phyloP scores from a whole-genome alignment of 2,797 vertebrate genomes.

The Prionace glauca region DNA sequence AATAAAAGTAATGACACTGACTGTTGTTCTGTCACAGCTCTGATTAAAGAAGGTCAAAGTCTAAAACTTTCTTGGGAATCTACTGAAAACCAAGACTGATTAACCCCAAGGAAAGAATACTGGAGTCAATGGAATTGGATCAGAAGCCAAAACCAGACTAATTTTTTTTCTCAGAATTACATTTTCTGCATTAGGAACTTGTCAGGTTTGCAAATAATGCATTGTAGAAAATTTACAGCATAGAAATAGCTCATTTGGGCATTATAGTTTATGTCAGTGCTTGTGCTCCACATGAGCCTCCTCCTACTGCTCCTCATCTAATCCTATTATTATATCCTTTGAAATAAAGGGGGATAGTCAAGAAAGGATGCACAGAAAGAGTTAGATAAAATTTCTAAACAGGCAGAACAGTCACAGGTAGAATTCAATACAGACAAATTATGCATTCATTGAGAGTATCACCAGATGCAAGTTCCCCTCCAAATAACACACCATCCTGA shows the following conservation, averaged over 20 bases:
- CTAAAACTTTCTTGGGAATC: background rate
- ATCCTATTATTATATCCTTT: background rate
- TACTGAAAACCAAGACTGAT: background rate
- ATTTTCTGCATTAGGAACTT: background rate
- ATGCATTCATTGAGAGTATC: background rate
- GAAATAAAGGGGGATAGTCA: background rate
- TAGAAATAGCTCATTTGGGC: background rate
- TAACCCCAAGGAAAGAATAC: background rate
- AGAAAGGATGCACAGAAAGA: background rate
- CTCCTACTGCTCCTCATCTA: background rate
- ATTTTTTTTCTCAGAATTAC: background rate
- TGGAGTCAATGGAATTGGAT: background rate
- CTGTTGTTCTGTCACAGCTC: background rate
- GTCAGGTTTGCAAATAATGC: background rate
- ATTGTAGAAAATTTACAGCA: background rate
- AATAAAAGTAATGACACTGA: conserved; percentile 20
- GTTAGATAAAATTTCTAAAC: background rate
- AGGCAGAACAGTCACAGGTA: background rate
- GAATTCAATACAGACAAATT: background rate
- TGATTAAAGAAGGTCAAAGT: conserved; percentile 18
- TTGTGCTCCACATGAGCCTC: background rate
- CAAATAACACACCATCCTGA: too few species aligned
- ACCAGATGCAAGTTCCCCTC: too few species aligned
- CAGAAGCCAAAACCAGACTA: background rate
- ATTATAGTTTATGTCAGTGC: background rate